phyloP scores from a whole-genome alignment of 2,797 vertebrate species.

The Linurgus olivaceus region DNA sequence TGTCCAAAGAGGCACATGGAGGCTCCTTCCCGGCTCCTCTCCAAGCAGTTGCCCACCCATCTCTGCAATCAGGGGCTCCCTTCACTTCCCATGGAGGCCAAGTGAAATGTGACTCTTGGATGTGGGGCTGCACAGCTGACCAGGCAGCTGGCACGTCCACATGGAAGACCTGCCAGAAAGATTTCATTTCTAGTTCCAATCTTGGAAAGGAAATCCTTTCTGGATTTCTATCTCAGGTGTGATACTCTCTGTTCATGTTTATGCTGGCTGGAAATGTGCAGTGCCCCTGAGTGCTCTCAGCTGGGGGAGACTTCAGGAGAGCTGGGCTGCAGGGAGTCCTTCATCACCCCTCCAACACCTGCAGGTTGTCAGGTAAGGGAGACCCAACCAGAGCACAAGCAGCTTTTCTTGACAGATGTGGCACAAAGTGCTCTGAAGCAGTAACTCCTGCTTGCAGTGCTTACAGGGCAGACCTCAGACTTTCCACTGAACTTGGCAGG shows the following conservation, averaged over 20 bases:
- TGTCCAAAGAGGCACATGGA: not conserved
- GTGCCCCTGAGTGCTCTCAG: not conserved
- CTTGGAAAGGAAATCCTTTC: not conserved
- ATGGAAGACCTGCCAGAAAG: not conserved
- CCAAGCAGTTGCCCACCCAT: not conserved
- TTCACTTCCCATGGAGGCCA: not conserved
- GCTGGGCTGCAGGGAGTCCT: not conserved
- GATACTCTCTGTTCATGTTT: not conserved
- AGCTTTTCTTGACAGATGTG: not conserved
- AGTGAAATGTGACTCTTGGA: not conserved
- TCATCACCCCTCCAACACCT: not conserved
- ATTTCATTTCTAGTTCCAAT: not conserved
- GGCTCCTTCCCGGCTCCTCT: not conserved
- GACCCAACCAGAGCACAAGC: accelerated
- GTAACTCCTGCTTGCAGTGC: accelerated
- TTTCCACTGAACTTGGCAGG: not conserved
- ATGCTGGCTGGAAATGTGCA: not conserved
- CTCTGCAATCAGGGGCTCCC: not conserved
- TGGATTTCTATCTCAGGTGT: not conserved
- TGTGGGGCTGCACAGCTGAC: not conserved
- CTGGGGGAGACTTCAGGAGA: not conserved
- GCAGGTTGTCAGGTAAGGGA: not conserved
- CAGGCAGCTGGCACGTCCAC: not conserved
- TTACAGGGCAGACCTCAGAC: not conserved
- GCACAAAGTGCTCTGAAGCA: not conserved